phyloP scores from a whole-genome alignment of 2,113 vertebrate species.

The Progne subis region DNA sequence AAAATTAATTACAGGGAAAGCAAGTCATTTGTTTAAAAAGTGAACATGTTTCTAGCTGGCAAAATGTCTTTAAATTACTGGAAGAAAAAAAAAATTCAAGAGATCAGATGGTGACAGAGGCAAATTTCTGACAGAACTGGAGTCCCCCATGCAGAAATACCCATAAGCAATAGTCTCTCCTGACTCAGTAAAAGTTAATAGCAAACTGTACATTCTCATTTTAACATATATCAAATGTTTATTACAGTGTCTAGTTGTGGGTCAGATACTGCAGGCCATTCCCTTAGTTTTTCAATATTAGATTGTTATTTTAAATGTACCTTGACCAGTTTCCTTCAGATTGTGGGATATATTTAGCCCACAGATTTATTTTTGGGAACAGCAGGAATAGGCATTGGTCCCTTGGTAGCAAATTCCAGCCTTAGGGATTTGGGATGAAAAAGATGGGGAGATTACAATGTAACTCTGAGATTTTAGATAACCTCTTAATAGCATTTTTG shows the following conservation, averaged over 20 bases:
- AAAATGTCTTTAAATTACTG: slow-evolving; percentile 7
- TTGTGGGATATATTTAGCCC: background rate
- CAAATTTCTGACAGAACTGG: background rate
- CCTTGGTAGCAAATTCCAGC: background rate
- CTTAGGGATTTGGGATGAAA: background rate
- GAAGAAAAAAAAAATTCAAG: background rate
- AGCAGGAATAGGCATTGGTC: background rate
- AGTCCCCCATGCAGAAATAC: background rate
- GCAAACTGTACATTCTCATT: background rate
- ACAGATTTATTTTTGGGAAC: background rate
- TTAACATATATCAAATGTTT: background rate
- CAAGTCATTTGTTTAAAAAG: slow-evolving; percentile 37
- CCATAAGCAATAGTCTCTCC: background rate
- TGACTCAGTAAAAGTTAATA: background rate
- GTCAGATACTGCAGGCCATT: background rate
- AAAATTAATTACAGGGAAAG: slow-evolving; percentile 44
- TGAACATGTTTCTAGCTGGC: background rate
- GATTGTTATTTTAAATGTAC: background rate
- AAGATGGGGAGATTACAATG: background rate
- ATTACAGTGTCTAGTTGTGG: background rate
- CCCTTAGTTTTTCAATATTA: background rate
- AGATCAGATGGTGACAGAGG: background rate
- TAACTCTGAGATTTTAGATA: background rate
- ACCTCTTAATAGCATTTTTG: background rate
- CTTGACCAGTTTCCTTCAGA: slow-evolving; percentile 19